These are phyloP conservation scores for Corynorhinus townsendii DNA, from an alignment of 2,113 vertebrate genomes.

Conservation along the genomic window DNA sequence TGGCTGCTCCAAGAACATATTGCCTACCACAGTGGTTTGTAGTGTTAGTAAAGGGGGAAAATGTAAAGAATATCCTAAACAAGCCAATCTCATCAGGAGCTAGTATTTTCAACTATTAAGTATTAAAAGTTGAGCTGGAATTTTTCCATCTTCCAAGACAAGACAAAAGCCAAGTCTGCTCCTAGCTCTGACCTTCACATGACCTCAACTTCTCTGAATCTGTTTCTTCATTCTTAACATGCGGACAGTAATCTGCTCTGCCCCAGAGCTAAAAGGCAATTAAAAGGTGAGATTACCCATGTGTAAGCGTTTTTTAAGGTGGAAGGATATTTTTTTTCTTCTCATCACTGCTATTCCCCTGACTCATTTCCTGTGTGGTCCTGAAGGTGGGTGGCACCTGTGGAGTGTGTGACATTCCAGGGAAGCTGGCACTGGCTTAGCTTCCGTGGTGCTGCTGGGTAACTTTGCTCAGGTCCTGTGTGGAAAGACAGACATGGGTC, in stretches of 20 bases:
- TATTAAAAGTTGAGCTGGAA: neutral
- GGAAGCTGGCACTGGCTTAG: neutral
- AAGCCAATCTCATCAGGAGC: neutral
- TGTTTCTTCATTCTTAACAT: neutral
- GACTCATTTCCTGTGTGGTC: slow-evolving; percentile 33
- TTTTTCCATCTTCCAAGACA: neutral
- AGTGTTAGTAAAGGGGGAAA: neutral
- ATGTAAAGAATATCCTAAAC: neutral
- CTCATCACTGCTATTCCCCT: neutral
- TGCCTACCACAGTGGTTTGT: neutral
- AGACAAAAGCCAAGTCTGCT: neutral
- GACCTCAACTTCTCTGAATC: neutral
- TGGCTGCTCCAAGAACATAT: neutral
- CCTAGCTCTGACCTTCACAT: neutral
- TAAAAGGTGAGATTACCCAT: neutral
- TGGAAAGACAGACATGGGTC: neutral
- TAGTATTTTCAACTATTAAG: neutral
- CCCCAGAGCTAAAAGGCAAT: neutral
- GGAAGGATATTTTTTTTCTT: neutral
- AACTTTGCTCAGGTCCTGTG: neutral
- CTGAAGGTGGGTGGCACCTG: accelerated
- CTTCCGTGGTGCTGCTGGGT: neutral
- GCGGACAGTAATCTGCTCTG: neutral
- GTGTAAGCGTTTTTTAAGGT: neutral
- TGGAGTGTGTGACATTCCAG: no score